A percentile compares a stretch with the other conserved stretches of the same genome.
Evolutionary conservation across 2,797 vertebrate genomes (phyloP).

Genomic region (Pteropus rufus): DNA sequence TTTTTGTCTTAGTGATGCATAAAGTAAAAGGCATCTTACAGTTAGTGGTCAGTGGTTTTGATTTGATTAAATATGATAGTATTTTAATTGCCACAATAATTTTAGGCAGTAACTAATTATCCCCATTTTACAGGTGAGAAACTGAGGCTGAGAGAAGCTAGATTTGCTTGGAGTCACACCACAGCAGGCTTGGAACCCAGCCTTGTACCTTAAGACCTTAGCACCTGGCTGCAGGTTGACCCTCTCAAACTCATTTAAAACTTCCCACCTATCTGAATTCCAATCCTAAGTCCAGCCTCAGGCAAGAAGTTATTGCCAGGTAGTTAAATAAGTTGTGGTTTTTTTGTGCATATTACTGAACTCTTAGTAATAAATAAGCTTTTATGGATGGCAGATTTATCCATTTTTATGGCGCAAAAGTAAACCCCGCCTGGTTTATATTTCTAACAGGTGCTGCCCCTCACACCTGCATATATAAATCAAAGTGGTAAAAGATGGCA

Average conservation of each 20-base stretch:
- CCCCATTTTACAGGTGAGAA: neutral
- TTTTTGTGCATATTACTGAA: constrained; percentile 57
- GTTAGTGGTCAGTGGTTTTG: neutral
- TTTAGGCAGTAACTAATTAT: neutral
- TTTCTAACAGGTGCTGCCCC: constrained; percentile 67
- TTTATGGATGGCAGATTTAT: constrained; percentile 66
- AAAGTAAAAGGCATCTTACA: neutral
- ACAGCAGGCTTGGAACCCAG: neutral
- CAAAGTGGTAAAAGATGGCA: neutral
- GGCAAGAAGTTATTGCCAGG: constrained; percentile 41
- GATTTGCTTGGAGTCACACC: neutral
- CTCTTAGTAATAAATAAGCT: constrained; percentile 57
- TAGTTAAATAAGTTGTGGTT: constrained; percentile 60
- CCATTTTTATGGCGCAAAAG: constrained; percentile 62
- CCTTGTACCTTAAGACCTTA: neutral
- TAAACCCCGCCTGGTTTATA: constrained; percentile 29
- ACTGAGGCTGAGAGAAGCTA: neutral
- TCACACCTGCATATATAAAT: constrained; percentile 73
- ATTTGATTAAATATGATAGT: neutral
- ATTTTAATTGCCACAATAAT: neutral
- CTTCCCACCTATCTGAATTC: neutral
- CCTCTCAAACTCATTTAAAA: neutral
- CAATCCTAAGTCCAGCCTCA: constrained; percentile 26
- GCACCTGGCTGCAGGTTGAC: neutral
- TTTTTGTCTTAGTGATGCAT: neutral